These are phyloP conservation scores for Parnassius orleans DNA, from an alignment of 2,888 invertebrate species.

Conservation along the genomic window DNA sequence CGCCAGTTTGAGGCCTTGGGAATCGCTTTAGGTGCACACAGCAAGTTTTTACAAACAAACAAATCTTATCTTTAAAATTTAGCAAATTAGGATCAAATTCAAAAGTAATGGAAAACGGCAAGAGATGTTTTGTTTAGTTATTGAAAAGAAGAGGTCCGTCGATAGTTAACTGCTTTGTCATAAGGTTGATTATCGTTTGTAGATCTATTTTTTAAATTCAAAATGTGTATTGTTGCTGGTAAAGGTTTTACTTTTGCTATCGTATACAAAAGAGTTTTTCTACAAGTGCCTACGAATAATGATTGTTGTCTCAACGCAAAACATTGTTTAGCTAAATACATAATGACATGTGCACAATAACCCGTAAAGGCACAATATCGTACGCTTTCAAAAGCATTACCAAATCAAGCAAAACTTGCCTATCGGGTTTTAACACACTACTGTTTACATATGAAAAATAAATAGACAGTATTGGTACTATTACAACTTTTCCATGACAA, in stretches of 20 bases:
- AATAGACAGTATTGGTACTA: neutral
- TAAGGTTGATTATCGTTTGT: conserved; percentile 5
- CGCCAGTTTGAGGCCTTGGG: conserved; percentile 47
- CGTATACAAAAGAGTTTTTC: conserved; percentile 11
- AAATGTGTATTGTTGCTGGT: conserved; percentile 16
- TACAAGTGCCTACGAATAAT: conserved; percentile 9
- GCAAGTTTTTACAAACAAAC: neutral
- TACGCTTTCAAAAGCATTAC: conserved; percentile 9
- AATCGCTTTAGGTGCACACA: conserved; percentile 4
- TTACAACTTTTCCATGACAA: neutral
- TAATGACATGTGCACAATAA: neutral
- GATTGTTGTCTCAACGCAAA: conserved; percentile 4
- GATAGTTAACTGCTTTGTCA: conserved; percentile 2
- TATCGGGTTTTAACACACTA: conserved; percentile 5
- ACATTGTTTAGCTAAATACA: conserved; percentile 5
- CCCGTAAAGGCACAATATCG: neutral
- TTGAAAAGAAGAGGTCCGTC: neutral
- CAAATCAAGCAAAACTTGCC: conserved; percentile 3
- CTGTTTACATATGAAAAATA: neutral
- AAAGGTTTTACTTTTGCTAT: conserved; percentile 7
- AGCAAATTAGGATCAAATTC: neutral
- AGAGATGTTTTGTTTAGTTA: neutral
- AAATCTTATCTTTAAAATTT: neutral
- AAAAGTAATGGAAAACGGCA: neutral
- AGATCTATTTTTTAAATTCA: conserved; percentile 2